Base-by-base conservation (phyloP, 2,888 invertebrate genomes). In the Tetheella fluctuosa region DNA sequence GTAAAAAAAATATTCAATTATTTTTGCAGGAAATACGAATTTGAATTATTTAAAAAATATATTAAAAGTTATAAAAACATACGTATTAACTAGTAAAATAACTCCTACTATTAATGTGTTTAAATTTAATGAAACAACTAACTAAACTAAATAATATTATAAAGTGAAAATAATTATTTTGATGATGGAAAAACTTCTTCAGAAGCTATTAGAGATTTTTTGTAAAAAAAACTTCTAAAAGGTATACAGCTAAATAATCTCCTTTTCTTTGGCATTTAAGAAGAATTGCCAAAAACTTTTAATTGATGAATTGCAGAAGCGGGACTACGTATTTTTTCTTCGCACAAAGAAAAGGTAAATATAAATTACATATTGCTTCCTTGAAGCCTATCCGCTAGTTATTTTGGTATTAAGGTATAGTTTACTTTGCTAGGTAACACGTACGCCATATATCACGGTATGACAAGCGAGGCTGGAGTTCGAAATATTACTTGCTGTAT, bases 381-480 rank as follows among this genome's bases (percentile, higher is more conserved):
- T 23, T 10, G 13, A 23, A 52, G 23, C 6, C 37, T 6, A 30
- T 54, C 4, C n/a, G 6, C 13, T 13, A 13, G 12, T 5, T 34
- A 34, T 55, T 55, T 55, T 13, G 20, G 55, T 54, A 53, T 53
- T 25, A 8, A 8, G n/a, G 30, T 8, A 55, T 34, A 55, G 55
- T 55, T 34, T 34, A 55, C 15, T 37, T 55, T 20, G 17, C n/a
- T 23, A 20, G 20, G 6, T 34, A 54, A n/a, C 20, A 54, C 34
- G 55, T 55, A 34, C 37, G 34, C 23, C 30, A 20, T 55, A 34
- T 55, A 55, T 55, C 55, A 54, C 17, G 20, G 6, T 34, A 34
- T 23, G 55, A 55, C 55, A 55, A 4, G 34, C 34, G 20, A 34
- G 37, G 54, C 15, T 37, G 54, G 4, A 15, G 34, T 12, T 13